These are phyloP conservation scores for Lasius platythorax DNA, from an alignment of 2,888 invertebrate species.

Conservation along the genomic window DNA sequence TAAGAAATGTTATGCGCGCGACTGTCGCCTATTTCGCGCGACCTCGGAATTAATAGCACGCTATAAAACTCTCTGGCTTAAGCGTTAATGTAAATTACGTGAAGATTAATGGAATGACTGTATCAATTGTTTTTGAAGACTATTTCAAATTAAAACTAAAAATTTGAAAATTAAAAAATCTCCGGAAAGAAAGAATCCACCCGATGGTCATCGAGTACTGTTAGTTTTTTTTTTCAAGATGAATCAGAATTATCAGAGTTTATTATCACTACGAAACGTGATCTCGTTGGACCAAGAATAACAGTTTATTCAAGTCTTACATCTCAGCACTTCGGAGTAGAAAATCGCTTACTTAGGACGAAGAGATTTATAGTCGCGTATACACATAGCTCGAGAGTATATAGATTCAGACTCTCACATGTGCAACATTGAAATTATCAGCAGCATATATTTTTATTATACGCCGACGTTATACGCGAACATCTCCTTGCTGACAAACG, in stretches of 20 bases:
- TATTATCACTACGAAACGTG: background rate
- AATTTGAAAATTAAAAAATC: background rate
- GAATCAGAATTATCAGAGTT: background rate
- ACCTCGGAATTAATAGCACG: constrained; percentile 22
- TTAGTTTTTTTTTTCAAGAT: background rate
- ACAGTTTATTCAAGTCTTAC: constrained; percentile 4
- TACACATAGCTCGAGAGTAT: background rate
- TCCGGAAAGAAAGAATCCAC: background rate
- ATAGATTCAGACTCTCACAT: background rate
- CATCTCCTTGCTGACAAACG: background rate
- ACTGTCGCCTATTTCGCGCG: background rate
- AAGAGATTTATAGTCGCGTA: constrained; percentile 31
- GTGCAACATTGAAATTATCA: background rate
- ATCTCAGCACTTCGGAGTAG: background rate
- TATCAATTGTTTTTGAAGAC: background rate
- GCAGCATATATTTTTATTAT: background rate
- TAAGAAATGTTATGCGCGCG: background rate
- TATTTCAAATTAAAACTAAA: background rate
- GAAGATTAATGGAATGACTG: background rate
- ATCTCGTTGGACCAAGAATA: constrained; percentile 36
- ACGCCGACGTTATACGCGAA: background rate
- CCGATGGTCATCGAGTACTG: background rate
- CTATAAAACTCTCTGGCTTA: background rate
- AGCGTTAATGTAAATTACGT: background rate
- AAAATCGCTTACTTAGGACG: constrained; percentile 18